A percentile compares a stretch with the other conserved stretches of the same genome.
These are phyloP conservation scores for Pluvianellus socialis DNA, from an alignment of 2,113 vertebrate genomes.

Conservation along the genomic window DNA sequence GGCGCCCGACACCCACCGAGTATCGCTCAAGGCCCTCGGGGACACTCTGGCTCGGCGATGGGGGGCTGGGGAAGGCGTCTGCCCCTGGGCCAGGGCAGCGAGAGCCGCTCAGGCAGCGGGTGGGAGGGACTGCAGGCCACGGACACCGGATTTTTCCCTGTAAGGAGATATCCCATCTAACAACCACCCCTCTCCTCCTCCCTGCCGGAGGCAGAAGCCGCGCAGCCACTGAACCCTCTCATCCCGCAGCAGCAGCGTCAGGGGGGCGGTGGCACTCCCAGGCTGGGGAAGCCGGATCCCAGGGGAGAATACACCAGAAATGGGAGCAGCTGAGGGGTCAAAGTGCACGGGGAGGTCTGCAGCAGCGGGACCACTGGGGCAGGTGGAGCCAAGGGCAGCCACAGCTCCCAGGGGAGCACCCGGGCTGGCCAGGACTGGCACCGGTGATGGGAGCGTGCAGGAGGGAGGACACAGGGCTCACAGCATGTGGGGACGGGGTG, in stretches of 20 bases:
- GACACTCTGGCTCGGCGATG: neutral
- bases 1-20: accelerated
- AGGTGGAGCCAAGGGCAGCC: neutral
- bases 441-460: accelerated
- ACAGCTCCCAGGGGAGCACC: neutral
- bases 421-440: neutral
- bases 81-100: neutral
- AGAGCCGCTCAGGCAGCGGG: neutral
- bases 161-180: neutral
- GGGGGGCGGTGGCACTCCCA: neutral
- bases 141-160: neutral
- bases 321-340: accelerated
- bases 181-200: neutral
- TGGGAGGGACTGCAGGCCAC: neutral
- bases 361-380: accelerated
- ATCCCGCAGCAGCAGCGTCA: neutral
- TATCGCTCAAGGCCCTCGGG: accelerated
- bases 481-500: accelerated
- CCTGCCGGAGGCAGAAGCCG: neutral
- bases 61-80: accelerated
- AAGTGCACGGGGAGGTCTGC: accelerated
- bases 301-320: neutral
- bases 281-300: neutral
- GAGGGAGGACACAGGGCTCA: neutral
- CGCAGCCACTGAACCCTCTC: neutral